Conservation (phyloP, 2,888 invertebrate species). For the Elgonia sp. region DNA sequence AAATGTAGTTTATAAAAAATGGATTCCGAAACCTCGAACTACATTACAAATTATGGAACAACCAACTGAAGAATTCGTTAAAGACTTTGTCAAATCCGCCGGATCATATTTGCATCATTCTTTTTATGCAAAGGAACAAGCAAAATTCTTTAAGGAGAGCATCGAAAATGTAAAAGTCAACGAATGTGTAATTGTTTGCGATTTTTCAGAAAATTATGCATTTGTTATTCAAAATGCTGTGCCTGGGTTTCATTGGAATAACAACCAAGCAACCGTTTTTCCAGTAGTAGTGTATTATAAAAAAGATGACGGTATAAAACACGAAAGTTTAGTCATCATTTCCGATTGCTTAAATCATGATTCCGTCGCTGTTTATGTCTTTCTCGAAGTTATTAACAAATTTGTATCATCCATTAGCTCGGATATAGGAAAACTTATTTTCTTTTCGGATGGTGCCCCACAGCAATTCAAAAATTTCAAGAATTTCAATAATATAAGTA, state of each 20-base stretch:
- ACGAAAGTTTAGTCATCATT: conserved; percentile 32
- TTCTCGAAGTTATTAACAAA: conserved; percentile 16
- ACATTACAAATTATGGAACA: neutral
- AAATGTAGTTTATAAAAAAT: no score
- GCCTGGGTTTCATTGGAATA: conserved; percentile 27
- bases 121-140: conserved; percentile 11
- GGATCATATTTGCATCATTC: neutral
- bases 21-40: conserved; percentile 1
- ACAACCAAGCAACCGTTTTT: conserved; percentile 15
- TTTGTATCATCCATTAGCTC: neutral
- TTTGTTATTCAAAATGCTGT: neutral
- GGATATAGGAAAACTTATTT: no score
- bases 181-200: neutral
- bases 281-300: conserved; percentile 15
- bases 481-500: conserved; percentile 14
- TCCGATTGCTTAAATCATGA: conserved; percentile 22
- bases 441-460: conserved; percentile 23
- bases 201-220: conserved; percentile 17
- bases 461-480: conserved; percentile 50
- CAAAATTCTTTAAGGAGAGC: neutral
- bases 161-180: neutral
- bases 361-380: conserved; percentile 36
- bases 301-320: neutral
- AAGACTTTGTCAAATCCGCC: conserved; percentile 1
- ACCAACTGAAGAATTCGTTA: neutral